Percentiles rank a stretch among this genome's conserved stretches.
phyloP scores from a whole-genome alignment of 2,113 vertebrate species.

The Chroicocephalus ridibundus region DNA sequence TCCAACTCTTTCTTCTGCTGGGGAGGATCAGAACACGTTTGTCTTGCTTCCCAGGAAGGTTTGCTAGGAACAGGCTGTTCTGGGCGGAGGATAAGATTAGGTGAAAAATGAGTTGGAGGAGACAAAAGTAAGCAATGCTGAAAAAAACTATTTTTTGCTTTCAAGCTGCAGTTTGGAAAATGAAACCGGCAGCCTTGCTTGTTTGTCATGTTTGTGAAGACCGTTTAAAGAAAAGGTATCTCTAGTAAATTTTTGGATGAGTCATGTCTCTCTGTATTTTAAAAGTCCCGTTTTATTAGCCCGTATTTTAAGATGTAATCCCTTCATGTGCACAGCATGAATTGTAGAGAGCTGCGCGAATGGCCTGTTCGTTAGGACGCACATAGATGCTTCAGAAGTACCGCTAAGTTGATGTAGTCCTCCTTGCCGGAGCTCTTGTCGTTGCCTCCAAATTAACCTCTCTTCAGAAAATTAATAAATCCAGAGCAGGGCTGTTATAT shows the following conservation, averaged over 20 bases:
- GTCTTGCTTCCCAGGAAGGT: neutral
- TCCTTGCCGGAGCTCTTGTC: neutral
- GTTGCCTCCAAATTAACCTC: neutral
- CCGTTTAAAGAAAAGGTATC: neutral
- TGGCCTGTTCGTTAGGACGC: neutral
- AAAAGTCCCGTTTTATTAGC: neutral
- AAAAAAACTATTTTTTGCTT: neutral
- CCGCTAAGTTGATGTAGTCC: neutral
- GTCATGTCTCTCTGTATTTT: neutral
- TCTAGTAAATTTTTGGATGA: neutral
- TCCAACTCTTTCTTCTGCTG: neutral
- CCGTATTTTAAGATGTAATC: neutral
- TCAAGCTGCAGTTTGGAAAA: neutral
- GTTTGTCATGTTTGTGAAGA: neutral
- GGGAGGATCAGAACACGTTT: neutral
- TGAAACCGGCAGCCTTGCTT: neutral
- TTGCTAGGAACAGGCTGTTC: neutral
- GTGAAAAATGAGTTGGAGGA: neutral
- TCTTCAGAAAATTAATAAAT: neutral
- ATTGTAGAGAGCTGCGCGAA: neutral
- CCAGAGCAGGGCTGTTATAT: neutral
- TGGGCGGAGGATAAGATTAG: neutral
- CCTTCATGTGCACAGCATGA: neutral
- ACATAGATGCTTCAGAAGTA: rapidly evolving
- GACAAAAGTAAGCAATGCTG: neutral